phyloP scores from a whole-genome alignment of 2,888 invertebrate species.

The Tetheella fluctuosa region DNA sequence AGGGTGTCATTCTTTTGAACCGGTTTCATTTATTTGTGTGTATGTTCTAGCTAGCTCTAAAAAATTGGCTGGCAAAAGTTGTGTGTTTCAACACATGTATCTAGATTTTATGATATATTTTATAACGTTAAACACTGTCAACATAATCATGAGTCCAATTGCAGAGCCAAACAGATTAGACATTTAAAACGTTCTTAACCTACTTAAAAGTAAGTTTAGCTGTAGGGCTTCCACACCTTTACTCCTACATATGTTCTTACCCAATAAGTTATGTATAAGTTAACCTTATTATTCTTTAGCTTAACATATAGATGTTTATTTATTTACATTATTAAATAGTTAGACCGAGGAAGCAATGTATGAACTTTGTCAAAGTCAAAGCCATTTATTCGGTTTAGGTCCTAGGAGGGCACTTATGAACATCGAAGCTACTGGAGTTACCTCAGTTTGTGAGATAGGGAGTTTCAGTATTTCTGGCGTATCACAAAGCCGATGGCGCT shows the following conservation, averaged over 20 bases:
- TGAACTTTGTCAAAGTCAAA: no score
- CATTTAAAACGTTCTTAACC: slow-evolving; percentile 61
- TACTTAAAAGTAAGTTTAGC: slow-evolving; percentile 53
- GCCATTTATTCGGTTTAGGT: no score
- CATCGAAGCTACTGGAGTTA: no score
- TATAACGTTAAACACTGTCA: slow-evolving; percentile 29
- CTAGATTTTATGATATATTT: slow-evolving; percentile 21
- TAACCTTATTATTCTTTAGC: slow-evolving; percentile 12
- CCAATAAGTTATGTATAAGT: slow-evolving; percentile 18
- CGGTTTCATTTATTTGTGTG: slow-evolving; percentile 49
- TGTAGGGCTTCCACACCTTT: slow-evolving; percentile 61
- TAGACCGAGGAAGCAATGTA: background rate
- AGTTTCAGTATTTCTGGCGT: no score
- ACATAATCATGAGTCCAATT: slow-evolving; percentile 34
- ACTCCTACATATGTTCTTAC: slow-evolving; percentile 41
- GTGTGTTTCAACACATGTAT: background rate
- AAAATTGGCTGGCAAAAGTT: slow-evolving; percentile 27
- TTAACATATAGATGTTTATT: background rate
- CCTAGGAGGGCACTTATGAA: no score
- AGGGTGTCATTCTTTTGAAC: slow-evolving; percentile 48
- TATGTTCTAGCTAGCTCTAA: slow-evolving; percentile 25
- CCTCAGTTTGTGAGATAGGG: no score
- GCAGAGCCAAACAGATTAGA: slow-evolving; percentile 49
- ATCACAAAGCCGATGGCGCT: no score
- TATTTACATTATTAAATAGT: background rate